Evolutionary conservation across 1,140 invertebrate species (phyloP), one percentile per base, ranked within the genome.

Genomic region (Thalassaphorura encarpata): DNA sequence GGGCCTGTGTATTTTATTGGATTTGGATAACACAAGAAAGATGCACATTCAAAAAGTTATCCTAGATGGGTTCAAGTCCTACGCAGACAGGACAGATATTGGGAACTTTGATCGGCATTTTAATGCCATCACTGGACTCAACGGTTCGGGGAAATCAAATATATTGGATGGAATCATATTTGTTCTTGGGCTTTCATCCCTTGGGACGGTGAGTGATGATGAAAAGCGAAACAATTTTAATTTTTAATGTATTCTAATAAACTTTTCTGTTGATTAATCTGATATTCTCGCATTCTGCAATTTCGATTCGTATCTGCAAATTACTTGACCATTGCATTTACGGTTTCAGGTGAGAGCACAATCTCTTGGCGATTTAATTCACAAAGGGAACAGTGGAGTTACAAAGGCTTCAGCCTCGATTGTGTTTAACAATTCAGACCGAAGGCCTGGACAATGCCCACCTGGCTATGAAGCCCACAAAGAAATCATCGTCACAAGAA

Each of bases 91-190:
- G 66, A 91, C 92, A 0, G 89, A 92, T 73, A 83, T 99, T n/a
- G 62, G 62, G 15, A 33, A 42, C 5, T 99, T 99, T 71, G 95
- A 99, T 74, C 80, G 78, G 4, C 80, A 90, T 71, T 99, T 99
- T 69, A 99, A 98, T 69, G 96, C 96, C 11, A 98, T 99, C 45
- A 99, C 96, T 39, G 96, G 96, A 13, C 74, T 98, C 6, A 99
- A 99, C 75, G 96, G 96, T 3, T 94, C 87, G 59, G 96, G 96
- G 45, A 99, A 99, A 75, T 98, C 93, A 0, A 99, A 99, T 69
- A 93, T 99, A 69, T 76, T 99, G 41, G 96, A 99, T 76, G 83
- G 89, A 13, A 97, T 99, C 72, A 98, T 95, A 72, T 99, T 99
- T 72, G 83, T 98, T 15, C 73, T 99, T 2, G 96, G 96, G 42